phyloP scores from a whole-genome alignment of 2,113 vertebrate species.

The Lota lota region DNA sequence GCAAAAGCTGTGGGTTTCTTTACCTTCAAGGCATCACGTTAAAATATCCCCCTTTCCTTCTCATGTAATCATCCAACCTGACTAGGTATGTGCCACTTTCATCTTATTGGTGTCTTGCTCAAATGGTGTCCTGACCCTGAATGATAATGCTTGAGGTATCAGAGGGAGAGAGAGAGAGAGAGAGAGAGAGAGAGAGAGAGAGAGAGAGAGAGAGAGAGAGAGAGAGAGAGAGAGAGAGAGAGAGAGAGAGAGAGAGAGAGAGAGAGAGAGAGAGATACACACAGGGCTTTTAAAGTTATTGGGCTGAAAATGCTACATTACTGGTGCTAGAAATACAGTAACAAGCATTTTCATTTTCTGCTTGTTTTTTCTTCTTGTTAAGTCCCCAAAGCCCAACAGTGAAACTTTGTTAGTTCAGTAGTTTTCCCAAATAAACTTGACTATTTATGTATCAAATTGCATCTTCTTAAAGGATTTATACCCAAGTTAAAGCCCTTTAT shows the following conservation, averaged over 20 bases:
- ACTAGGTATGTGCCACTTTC: slow-evolving; percentile 61
- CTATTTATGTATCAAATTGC: no score
- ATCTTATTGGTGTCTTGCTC: slow-evolving; percentile 63
- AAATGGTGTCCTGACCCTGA: slow-evolving; percentile 43
- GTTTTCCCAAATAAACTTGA: no score
- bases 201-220: slow-evolving; percentile 19
- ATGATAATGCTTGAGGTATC: slow-evolving; percentile 55
- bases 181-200: slow-evolving; percentile 11
- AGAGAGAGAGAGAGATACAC: slow-evolving; percentile 20
- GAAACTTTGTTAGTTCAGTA: no score
- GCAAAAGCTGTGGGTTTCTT: slow-evolving; percentile 41
- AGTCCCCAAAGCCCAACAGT: no score
- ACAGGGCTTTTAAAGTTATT: slow-evolving; percentile 21
- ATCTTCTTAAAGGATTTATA: no score
- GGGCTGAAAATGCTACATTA: slow-evolving; percentile 30
- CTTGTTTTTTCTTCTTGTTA: no score
- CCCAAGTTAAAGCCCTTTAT: no score
- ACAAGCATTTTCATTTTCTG: no score
- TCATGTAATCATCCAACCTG: slow-evolving; percentile 28
- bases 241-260: slow-evolving; percentile 3
- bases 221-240: slow-evolving; percentile 5
- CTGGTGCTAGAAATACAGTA: background rate
- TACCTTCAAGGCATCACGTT: slow-evolving; percentile 31
- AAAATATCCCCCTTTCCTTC: slow-evolving; percentile 16
- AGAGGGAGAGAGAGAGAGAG: slow-evolving; percentile 18